Evolutionary conservation across 2,113 vertebrate genomes (phyloP), one percentile per base, ranked within the genome.

Genomic region (Melanerpes aurifrons): DNA sequence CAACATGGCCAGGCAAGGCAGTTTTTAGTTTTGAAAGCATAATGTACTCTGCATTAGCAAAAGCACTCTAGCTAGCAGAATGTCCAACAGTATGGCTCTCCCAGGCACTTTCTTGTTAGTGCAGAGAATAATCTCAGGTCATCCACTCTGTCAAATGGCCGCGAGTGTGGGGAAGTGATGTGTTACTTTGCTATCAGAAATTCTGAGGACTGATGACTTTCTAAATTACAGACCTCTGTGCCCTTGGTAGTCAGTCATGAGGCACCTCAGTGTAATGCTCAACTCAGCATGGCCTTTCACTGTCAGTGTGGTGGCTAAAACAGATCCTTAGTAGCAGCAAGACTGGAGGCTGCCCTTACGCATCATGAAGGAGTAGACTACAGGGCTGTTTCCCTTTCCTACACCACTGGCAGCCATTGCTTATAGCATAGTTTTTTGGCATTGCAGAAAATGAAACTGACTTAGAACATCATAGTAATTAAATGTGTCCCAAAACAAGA

Each of bases 311-410:
- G 11, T 68, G 16, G 0, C 0, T 10, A 10, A 21, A 68, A 18
- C 2, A 45, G 58, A 28, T 64, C 59, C 63, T 82, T 92, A 1
- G 0, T 15, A 71, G 43, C 69, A 74, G 1, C 10, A 32, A 66
- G 24, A 45, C 15, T 43, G 64, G 37, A 69, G 48, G 31, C 40
- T 92, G 79, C 72, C 28, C 5, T 71, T 43, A 12, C 16, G 21
- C 7, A 7, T 64, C 54, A 18, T 2, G 1, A 20, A 22, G 6
- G 8, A 74, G 47, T 54, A 67, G 21, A 24, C 67, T 45, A 26
- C 18, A 0, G 0, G 62, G 28, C 28, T 0, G 0, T 91, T 74
- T 64, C 25, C 50, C 57, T 69, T 43, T 69, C 32, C 37, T 69
- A 4, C 29, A 40, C 11, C 6, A 2, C 57, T 70, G 75, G 62